Evolutionary conservation across 1,140 invertebrate genomes (phyloP).

Genomic region (Ostrea denselamellosa): DNA sequence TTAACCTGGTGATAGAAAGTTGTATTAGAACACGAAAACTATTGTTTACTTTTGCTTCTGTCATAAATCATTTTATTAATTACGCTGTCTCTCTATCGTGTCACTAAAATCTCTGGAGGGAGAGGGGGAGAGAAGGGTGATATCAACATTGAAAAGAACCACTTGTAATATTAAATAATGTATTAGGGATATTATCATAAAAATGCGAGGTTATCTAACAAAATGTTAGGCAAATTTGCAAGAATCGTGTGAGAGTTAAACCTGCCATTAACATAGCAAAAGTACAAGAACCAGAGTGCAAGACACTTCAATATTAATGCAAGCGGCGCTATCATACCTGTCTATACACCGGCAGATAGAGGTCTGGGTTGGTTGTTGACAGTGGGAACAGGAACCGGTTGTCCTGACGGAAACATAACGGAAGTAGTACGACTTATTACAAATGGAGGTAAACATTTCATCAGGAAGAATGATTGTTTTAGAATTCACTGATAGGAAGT

Average conservation of each 20-base stretch:
- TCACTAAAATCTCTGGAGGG: too few relatives aligned
- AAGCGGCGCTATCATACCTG: neutral
- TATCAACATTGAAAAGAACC: neutral
- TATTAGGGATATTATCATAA: slow-evolving; percentile 3
- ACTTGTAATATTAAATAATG: slow-evolving; percentile 20
- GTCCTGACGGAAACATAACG: neutral
- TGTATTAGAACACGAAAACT: too few relatives aligned
- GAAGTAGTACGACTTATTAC: neutral
- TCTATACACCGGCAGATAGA: neutral
- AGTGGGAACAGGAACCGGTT: neutral
- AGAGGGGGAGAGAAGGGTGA: neutral
- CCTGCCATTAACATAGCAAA: neutral
- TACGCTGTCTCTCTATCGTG: too few relatives aligned
- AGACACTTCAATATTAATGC: neutral
- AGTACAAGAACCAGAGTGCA: neutral
- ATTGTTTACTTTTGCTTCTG: too few relatives aligned
- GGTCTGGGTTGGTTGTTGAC: neutral
- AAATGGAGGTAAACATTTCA: neutral
- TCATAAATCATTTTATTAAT: too few relatives aligned
- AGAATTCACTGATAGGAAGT: too few relatives aligned
- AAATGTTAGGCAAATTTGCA: slow-evolving; percentile 29
- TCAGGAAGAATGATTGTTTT: neutral
- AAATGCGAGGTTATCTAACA: neutral
- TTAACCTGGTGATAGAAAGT: too few relatives aligned
- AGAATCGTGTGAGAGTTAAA: slow-evolving; percentile 9